Evolutionary conservation across 2,113 vertebrate species (phyloP).

Genomic region (Platysteira castanea): DNA sequence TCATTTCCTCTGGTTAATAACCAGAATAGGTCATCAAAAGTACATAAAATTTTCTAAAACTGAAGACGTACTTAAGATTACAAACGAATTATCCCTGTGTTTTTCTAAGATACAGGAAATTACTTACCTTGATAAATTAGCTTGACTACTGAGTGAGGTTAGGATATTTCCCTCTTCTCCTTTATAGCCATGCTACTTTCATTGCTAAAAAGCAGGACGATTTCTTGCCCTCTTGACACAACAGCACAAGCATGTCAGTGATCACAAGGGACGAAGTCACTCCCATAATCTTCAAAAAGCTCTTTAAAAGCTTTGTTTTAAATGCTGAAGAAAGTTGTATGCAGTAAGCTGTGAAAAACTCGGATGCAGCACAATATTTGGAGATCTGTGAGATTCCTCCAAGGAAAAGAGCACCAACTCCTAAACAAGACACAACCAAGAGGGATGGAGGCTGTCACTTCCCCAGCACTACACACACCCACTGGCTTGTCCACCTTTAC

Average conservation of each 20-base stretch:
- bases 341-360: not conserved
- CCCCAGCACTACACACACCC: not conserved
- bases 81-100: not conserved
- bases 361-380: too few relatives aligned
- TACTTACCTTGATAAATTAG: not conserved
- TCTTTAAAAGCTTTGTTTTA: not conserved
- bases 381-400: not conserved
- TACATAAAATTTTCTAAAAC: not conserved
- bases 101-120: not conserved
- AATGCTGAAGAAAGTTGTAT: not conserved
- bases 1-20: not conserved
- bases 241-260: accelerated
- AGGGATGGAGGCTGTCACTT: not conserved
- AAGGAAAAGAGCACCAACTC: not conserved
- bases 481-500: not conserved
- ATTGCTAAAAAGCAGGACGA: not conserved
- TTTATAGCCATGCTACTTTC: not conserved
- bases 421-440: not conserved
- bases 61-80: not conserved
- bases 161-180: not conserved
- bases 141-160: not conserved
- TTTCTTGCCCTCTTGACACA: not conserved
- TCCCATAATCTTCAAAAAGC: not conserved
- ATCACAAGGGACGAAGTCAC: not conserved
- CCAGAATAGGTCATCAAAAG: not conserved